phyloP scores from a whole-genome alignment of 2,888 invertebrate genomes.

The Zeuzera pyrina region DNA sequence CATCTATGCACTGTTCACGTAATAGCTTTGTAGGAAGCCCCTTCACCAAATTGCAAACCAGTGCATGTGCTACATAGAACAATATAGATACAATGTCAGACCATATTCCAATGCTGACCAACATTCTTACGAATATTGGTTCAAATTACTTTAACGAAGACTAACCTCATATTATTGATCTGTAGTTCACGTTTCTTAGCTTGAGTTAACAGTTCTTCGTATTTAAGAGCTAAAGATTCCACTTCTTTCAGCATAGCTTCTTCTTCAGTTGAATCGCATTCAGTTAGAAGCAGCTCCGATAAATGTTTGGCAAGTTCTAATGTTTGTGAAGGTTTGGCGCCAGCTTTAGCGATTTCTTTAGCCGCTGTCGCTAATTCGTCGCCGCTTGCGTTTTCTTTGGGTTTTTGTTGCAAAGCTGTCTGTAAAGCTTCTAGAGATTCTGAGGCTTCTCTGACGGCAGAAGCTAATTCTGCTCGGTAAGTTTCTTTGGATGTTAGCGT shows the following conservation, averaged over 20 bases:
- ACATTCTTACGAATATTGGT: too few species aligned
- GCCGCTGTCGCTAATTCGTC: conserved; percentile 76
- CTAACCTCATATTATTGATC: conserved; percentile 84
- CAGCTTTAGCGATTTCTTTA: conserved; percentile 81
- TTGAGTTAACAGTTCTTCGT: conserved; percentile 77
- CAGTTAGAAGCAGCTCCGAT: conserved; percentile 80
- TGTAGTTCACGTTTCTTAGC: conserved; percentile 84
- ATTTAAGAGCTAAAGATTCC: conserved; percentile 76
- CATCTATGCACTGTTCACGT: conserved; percentile 1
- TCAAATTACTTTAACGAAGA: too few species aligned
- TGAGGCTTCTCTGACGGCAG: conserved; percentile 81
- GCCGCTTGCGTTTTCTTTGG: conserved; percentile 65
- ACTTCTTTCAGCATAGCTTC: conserved; percentile 79
- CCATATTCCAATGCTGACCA: too few species aligned
- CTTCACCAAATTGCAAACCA: conserved; percentile 47
- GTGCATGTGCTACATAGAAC: conserved; percentile 53
- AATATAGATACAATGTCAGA: too few species aligned
- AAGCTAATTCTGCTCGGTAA: conserved; percentile 81
- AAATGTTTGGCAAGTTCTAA: conserved; percentile 88
- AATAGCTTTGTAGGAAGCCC: conserved; percentile 30
- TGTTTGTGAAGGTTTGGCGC: conserved; percentile 85
- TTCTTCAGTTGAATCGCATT: conserved; percentile 78
- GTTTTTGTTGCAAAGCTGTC: conserved; percentile 52
- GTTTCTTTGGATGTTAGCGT: conserved; percentile 89
- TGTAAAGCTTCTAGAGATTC: conserved; percentile 78